Percentiles rank a stretch among this genome's conserved stretches.
Evolutionary conservation across 2,113 vertebrate species (phyloP).

Genomic region (Vanacampus margaritifer): DNA sequence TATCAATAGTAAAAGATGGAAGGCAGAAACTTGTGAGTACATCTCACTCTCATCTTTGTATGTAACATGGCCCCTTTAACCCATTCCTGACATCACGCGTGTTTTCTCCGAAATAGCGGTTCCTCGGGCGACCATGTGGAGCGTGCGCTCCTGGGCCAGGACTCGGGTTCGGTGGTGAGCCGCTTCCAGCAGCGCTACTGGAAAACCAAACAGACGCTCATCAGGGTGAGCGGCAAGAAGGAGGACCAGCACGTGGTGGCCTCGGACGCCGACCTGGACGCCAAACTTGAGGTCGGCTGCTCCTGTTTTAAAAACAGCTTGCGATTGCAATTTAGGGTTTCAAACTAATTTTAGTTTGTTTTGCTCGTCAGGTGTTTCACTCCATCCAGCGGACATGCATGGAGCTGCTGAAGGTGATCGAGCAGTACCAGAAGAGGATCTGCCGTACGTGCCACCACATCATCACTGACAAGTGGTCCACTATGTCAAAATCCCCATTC

Average conservation of each 20-base stretch:
- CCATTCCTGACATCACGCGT: not conserved
- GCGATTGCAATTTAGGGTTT: too few species aligned
- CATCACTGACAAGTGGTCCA: not conserved
- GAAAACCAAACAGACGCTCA: constrained; percentile 96
- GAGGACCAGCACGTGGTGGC: constrained; percentile 95
- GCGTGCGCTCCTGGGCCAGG: constrained; percentile 83
- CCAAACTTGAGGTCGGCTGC: constrained; percentile 86
- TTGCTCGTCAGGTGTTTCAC: constrained; percentile 84
- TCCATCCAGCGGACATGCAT: constrained; percentile 96
- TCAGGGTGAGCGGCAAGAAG: constrained; percentile 95
- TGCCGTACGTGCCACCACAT: constrained; percentile 77
- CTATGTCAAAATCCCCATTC: not conserved
- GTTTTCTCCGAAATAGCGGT: constrained; percentile 60
- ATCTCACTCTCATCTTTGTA: not conserved
- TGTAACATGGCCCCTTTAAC: not conserved
- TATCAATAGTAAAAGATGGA: constrained; percentile 58
- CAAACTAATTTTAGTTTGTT: not conserved
- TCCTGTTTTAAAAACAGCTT: not conserved
- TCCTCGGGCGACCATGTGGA: constrained; percentile 84
- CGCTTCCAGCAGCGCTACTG: constrained; percentile 97
- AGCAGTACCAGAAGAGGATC: constrained; percentile 94
- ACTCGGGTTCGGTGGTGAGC: constrained; percentile 89
- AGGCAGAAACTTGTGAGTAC: constrained; percentile 65
- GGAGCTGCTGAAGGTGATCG: constrained; percentile 96
- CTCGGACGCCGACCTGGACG: constrained; percentile 93